Evolutionary conservation across 2,888 invertebrate species (phyloP).

Genomic region (Brachypalpus laphriformis): DNA sequence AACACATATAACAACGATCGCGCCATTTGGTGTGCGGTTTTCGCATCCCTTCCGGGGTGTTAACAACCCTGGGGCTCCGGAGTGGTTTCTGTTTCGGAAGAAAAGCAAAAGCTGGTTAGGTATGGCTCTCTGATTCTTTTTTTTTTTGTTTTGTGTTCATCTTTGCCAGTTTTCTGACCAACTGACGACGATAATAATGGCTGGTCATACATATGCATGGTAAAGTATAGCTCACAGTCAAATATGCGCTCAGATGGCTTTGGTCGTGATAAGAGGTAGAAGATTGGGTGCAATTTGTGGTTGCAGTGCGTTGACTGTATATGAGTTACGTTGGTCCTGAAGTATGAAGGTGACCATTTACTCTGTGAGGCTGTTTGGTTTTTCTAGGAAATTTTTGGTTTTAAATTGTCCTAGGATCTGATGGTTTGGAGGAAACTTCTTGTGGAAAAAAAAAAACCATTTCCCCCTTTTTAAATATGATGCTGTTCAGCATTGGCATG

Average conservation of each 20-base stretch:
- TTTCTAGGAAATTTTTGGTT: neutral
- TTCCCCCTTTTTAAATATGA: too few species aligned
- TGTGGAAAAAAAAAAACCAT: neutral
- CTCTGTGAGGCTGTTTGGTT: neutral
- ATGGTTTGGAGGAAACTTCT: neutral
- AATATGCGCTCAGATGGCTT: slow-evolving; percentile 18
- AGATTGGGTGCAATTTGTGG: slow-evolving; percentile 6
- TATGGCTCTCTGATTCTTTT: neutral
- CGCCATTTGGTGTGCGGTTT: slow-evolving; percentile 43
- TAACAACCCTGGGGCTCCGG: slow-evolving; percentile 33
- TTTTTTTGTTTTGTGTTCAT: neutral
- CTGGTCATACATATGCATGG: neutral
- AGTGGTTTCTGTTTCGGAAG: slow-evolving; percentile 44
- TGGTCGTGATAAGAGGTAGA: neutral
- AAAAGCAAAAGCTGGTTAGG: slow-evolving; percentile 23
- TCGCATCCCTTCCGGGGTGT: slow-evolving; percentile 30
- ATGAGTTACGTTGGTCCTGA: slow-evolving; percentile 18
- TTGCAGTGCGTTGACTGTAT: slow-evolving; percentile 5
- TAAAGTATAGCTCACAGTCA: neutral
- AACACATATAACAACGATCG: slow-evolving; percentile 17
- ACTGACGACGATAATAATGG: slow-evolving; percentile 8
- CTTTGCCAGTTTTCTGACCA: neutral
- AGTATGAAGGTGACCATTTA: neutral
- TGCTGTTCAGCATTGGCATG: too few species aligned
- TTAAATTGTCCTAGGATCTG: too few species aligned